Evolutionary conservation across 2,113 vertebrate genomes (phyloP), one percentile per base, ranked within the genome.

Genomic region (Passer domesticus): DNA sequence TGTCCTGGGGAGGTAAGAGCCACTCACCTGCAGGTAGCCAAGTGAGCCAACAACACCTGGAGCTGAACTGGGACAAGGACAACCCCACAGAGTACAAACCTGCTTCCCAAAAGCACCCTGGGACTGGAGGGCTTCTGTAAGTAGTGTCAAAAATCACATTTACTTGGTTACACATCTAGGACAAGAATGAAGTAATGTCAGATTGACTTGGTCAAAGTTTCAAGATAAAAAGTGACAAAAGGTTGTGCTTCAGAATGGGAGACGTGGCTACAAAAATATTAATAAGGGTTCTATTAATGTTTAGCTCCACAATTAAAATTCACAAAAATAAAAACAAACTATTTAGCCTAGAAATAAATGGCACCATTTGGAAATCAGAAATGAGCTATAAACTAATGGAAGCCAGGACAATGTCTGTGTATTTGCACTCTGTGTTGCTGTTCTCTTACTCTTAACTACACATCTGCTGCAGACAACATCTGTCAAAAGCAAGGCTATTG

Each of bases 381-480:
- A 7, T 53, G 31, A 86, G 27, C 7, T 76, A 52, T 43, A 60
- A 59, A 55, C 28, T 62, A 76, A 66, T 58, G 49, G 44, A 80
- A 82, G 10, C 13, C 9, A 7, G 30, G 33, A 76, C 15, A 75
- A 14, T 0, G 0, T 33, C 22, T 47, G 28, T 47, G 11, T 74
- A 50, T 58, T 89, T 79, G 24, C 62, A 56, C 14, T n/a, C 22
- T 41, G 15, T 76, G 47, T 19, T 84, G 22, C 28, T 68, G 20
- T 86, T 73, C 49, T 50, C 16, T 62, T 68, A 74, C 27, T 64
- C 66, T 68, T 56, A 87, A 67, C 47, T 50, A 90, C 68, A 23
- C 25, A 75, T 52, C 47, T 75, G 20, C 22, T 73, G 35, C 24
- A 76, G 49, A 68, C 4, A 72, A n/a, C 58, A 75, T 62, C 72